Percentiles rank a stretch among this genome's conserved stretches.
Evolutionary conservation across 2,888 invertebrate species (phyloP).

Genomic region (Morpho achilles): DNA sequence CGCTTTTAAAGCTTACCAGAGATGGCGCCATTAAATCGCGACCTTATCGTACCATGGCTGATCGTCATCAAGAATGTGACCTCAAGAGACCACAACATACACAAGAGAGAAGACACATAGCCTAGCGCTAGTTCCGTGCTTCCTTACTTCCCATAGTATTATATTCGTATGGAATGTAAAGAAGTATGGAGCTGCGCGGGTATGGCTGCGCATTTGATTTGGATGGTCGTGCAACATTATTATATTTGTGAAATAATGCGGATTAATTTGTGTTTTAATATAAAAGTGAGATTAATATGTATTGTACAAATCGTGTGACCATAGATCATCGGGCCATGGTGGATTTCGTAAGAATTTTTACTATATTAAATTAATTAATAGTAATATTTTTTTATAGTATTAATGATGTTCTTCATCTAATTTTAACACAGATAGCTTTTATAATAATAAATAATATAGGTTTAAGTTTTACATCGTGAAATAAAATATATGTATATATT

Average conservation of each 20-base stretch:
- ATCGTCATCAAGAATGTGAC: conserved; percentile 26
- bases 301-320: conserved; percentile 13
- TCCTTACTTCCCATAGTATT: conserved; percentile 97
- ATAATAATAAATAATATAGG: background rate
- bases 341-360: conserved; percentile 21
- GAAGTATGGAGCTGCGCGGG: conserved; percentile 93
- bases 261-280: conserved; percentile 21
- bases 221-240: conserved; percentile 21
- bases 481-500: too few relatives aligned
- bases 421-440: background rate
- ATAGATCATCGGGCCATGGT: conserved; percentile 11
- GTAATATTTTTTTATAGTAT: background rate
- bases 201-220: conserved; percentile 54
- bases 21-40: conserved; percentile 41
- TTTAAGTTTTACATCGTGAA: too few relatives aligned
- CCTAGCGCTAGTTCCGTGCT: conserved; percentile 92
- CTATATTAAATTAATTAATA: conserved; percentile 5
- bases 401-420: conserved; percentile 8
- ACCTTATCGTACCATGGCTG: conserved; percentile 13
- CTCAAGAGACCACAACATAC: conserved; percentile 29
- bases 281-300: conserved; percentile 19
- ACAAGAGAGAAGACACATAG: conserved; percentile 54
- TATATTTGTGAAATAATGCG: conserved; percentile 13
- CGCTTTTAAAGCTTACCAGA: conserved; percentile 38
- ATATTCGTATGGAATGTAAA: conserved; percentile 96